These are phyloP conservation scores for Kuschelorhynchus macadamiae DNA, from an alignment of 2,888 invertebrate species.

Conservation along the genomic window DNA sequence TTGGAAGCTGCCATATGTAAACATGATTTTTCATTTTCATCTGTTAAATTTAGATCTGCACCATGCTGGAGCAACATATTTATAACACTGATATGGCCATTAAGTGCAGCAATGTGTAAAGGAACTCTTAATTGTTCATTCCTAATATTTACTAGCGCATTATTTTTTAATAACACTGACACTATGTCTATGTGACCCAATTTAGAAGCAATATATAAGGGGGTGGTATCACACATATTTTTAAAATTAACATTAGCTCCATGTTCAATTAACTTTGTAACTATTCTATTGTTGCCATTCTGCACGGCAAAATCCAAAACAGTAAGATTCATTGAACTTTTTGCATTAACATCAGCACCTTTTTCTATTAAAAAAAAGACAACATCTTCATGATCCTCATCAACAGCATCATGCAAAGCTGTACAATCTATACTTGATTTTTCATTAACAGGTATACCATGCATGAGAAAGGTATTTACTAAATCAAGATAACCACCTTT, in stretches of 20 bases:
- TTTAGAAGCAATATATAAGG: background rate
- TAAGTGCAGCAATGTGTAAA: slow-evolving; percentile 8
- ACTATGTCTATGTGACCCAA: slow-evolving; percentile 8
- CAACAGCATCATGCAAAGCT: slow-evolving; percentile 8
- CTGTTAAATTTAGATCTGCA: background rate
- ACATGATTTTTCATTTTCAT: background rate
- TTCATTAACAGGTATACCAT: background rate
- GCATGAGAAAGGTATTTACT: slow-evolving; percentile 6
- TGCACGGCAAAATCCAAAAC: slow-evolving; percentile 4
- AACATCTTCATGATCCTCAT: background rate
- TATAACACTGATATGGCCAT: slow-evolving; percentile 1
- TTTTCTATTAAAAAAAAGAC: background rate
- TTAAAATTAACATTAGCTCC: slow-evolving; percentile 18
- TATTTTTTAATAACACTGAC: background rate
- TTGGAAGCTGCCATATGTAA: slow-evolving; percentile 4
- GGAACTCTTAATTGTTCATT: background rate
- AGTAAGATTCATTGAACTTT: slow-evolving; percentile 8
- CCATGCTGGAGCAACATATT: slow-evolving; percentile 1
- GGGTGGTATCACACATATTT: slow-evolving; percentile 3
- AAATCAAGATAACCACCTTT: background rate
- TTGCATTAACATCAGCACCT: slow-evolving; percentile 8
- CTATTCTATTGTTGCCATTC: background rate
- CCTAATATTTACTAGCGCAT: slow-evolving; percentile 4
- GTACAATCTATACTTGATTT: slow-evolving; percentile 2
- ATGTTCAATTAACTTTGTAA: background rate